phyloP scores from a whole-genome alignment of 2,888 invertebrate species.

The Metallyticus violacea region DNA sequence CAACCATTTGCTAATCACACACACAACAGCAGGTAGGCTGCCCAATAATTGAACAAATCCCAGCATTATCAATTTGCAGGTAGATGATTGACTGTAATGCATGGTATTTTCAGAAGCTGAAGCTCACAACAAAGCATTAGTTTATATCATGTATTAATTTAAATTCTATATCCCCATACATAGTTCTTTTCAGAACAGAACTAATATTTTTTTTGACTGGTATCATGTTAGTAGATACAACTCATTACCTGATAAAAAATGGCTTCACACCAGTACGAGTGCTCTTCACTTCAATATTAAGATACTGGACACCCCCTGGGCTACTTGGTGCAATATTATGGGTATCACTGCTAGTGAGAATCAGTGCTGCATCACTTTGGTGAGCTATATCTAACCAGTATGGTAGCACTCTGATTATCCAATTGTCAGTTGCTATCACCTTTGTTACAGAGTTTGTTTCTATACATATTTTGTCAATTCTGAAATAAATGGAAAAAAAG shows the following conservation, averaged over 20 bases:
- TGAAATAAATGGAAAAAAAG: conserved; percentile 45
- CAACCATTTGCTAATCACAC: no score
- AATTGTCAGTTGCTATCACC: conserved; percentile 77
- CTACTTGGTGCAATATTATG: conserved; percentile 38
- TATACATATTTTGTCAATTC: conserved; percentile 70
- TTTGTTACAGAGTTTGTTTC: conserved; percentile 65
- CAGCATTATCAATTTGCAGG: no score
- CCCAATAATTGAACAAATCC: no score
- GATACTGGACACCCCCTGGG: conserved; percentile 71
- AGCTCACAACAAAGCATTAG: no score
- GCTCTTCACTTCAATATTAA: conserved; percentile 75
- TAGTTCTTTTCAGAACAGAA: no score
- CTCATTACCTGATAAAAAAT: conserved; percentile 55
- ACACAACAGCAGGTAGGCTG: no score
- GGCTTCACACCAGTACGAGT: conserved; percentile 55
- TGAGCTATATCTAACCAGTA: conserved; percentile 72
- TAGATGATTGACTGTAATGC: no score
- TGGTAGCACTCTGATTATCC: conserved; percentile 80
- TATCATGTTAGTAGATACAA: background rate
- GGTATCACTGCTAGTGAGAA: conserved; percentile 60
- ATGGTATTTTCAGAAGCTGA: no score
- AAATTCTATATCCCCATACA: no score
- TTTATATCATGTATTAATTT: no score
- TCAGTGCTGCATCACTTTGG: conserved; percentile 74
- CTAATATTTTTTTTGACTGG: no score